Evolutionary conservation across 2,797 vertebrate genomes (phyloP).

Genomic region (Thamnophis elegans): DNA sequence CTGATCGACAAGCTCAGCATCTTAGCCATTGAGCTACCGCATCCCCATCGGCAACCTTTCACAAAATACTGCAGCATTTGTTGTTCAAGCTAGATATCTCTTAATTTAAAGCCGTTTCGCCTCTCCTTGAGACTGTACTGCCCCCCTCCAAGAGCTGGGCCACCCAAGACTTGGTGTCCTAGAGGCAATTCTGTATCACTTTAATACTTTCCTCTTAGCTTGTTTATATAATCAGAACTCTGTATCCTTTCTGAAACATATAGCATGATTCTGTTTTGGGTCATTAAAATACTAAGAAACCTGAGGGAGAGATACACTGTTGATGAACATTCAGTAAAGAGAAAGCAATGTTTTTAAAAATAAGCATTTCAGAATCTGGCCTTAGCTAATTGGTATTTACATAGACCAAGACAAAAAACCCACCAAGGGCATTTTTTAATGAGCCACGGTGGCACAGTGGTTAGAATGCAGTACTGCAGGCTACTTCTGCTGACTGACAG

Average conservation of each 20-base stretch:
- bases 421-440: neutral
- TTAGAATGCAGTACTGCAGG: too few species aligned
- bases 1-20: too few species aligned
- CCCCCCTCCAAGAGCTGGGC: neutral
- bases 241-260: neutral
- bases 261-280: neutral
- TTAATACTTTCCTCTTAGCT: neutral
- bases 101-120: neutral
- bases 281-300: neutral
- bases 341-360: too few species aligned
- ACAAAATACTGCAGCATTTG: neutral
- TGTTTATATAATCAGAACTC: neutral
- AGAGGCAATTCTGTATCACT: neutral
- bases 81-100: too few species aligned
- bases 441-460: too few species aligned
- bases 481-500: too few species aligned
- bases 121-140: neutral
- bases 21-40: too few species aligned
- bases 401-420: neutral
- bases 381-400: neutral
- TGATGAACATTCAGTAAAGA: neutral
- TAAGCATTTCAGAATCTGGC: neutral
- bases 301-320: too few species aligned
- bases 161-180: neutral
- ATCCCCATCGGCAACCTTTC: too few species aligned